Base-by-base conservation (phyloP, 2,888 invertebrate species). In the Athalia circularis region DNA sequence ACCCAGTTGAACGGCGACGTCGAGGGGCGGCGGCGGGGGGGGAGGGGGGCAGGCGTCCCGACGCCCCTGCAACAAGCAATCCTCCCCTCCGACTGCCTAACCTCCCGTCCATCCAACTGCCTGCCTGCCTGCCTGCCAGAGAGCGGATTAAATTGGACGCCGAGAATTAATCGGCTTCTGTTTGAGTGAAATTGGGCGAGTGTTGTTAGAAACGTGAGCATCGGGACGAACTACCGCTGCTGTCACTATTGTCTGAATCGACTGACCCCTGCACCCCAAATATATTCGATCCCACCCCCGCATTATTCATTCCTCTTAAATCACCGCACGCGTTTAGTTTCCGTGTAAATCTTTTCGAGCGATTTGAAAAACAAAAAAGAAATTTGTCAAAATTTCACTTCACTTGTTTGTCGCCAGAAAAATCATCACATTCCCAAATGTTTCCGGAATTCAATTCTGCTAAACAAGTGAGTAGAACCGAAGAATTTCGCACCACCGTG, bases 111-210 rank as follows among this genome's bases (percentile, higher is more conserved):
- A 15, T 15, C 64, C 47, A 45, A 9, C 43, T 64, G 65, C 13
- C 67, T 67, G 50, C 68, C 50, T 68, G 68, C 72, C 72, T 15
- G 57, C 72, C 75, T 61, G 62, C 62, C 75, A 45, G 52, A 64
- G 78, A 81, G 80, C 83, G 85, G 86, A 87, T 87, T 87, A 89
- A 90, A 90, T 90, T 88, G 90, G 86, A 90, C 87, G 88, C 89
- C 86, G 86, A 85, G 87, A 88, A 90, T 90, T 90, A 90, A 90
- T 90, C 90, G 89, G 89, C 89, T 90, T 89, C 90, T 90, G 87
- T 82, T 84, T 82, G 83, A 85, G 82, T 83, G 81, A 83, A 84
- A 83, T 83, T 83, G 84, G 78, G 78, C 81, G 82, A 82, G 83
- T 81, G 82, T 81, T 84, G 80, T 79, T 79, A 80, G 75, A 75